phyloP scores from a whole-genome alignment of 2,797 vertebrate genomes.

The Sciaenops ocellatus region DNA sequence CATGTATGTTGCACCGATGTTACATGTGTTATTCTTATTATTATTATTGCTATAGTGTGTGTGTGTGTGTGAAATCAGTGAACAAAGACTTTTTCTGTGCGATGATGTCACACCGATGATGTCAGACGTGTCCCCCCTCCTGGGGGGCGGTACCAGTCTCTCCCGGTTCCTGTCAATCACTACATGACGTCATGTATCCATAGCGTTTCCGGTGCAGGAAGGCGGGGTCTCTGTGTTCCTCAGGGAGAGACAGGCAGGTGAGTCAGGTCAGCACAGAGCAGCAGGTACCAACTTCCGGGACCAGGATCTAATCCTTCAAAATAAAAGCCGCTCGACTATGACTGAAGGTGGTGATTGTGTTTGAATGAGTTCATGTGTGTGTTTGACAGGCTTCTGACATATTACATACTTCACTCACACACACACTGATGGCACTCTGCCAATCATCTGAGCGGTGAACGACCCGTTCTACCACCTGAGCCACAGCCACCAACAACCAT shows the following conservation, averaged over 20 bases:
- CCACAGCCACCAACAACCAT: too few species aligned
- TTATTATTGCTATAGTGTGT: too few species aligned
- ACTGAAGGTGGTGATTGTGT: too few species aligned
- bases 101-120: slow-evolving; percentile 12
- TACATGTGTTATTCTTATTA: too few species aligned
- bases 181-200: slow-evolving; percentile 76
- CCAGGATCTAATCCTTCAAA: background rate
- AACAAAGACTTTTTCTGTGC: background rate
- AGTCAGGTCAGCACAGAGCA: background rate
- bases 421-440: too few species aligned
- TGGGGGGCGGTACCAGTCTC: slow-evolving; percentile 68
- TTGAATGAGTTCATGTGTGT: too few species aligned
- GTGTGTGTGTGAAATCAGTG: background rate
- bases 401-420: too few species aligned
- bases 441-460: too few species aligned
- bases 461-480: too few species aligned
- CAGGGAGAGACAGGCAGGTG: slow-evolving; percentile 42
- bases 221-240: slow-evolving; percentile 77
- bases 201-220: slow-evolving; percentile 81
- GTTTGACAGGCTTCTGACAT: background rate
- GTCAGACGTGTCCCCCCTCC: background rate
- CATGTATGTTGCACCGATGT: too few species aligned
- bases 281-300: slow-evolving; percentile 17
- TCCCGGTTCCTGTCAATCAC: slow-evolving; percentile 79
- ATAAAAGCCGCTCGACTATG: background rate